Conservation (phyloP, 2,888 invertebrate species). For the Parnassius glacialis region DNA sequence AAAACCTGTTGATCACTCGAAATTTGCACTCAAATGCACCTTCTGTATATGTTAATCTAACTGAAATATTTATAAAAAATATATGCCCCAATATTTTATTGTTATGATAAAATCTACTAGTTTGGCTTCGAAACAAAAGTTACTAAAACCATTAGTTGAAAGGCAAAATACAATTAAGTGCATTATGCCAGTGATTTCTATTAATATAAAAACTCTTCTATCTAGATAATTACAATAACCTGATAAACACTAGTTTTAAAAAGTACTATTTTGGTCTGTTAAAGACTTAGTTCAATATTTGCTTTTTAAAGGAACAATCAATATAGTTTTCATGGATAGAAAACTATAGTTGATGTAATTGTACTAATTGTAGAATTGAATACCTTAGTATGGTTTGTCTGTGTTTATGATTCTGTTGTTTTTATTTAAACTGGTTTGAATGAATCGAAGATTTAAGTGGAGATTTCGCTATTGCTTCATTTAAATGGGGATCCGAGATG, state of each 20-base stretch:
- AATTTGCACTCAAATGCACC: constrained; percentile 20
- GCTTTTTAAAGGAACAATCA: constrained; percentile 14
- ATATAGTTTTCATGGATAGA: constrained; percentile 25
- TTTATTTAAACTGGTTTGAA: not conserved
- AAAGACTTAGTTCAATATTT: not conserved
- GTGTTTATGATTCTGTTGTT: not conserved
- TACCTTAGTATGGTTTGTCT: not conserved
- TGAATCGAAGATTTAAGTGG: not conserved
- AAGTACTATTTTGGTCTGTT: constrained; percentile 14
- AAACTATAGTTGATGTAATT: constrained; percentile 24
- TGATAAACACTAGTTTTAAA: not conserved
- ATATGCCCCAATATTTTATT: constrained; percentile 22
- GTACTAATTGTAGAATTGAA: not conserved
- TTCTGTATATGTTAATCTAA: not conserved
- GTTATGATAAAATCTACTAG: constrained; percentile 4
- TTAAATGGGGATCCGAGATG: no score
- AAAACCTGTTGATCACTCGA: constrained; percentile 4
- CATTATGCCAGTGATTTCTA: constrained; percentile 7
- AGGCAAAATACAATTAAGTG: constrained; percentile 1
- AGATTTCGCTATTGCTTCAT: no score
- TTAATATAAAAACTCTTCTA: constrained; percentile 4
- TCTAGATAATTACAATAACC: constrained; percentile 6
- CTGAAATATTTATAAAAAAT: constrained; percentile 6
- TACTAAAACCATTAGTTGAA: constrained; percentile 7
- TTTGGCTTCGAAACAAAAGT: constrained; percentile 7